Evolutionary conservation across 1,140 invertebrate genomes (phyloP), one percentile per base, ranked within the genome.

Genomic region (Drosophila simulans): DNA sequence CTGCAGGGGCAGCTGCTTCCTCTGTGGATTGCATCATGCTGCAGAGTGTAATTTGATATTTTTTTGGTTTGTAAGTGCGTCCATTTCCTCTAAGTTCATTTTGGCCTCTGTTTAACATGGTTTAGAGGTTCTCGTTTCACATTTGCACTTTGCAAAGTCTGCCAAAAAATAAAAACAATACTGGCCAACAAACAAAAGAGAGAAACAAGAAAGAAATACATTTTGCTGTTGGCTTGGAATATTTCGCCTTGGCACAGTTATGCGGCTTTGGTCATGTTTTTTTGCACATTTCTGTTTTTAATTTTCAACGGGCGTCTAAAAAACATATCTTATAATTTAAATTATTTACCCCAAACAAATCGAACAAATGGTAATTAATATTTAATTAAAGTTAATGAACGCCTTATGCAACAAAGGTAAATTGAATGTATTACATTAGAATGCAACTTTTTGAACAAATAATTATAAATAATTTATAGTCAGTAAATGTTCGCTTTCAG

Each of bases 231-330:
- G 13, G 64, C 64, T 70, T 70, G 64, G 64, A 49, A 57, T 70
- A 60, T 51, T 57, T 54, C 15, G 82, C 82, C 82, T 85, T 85
- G 82, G 82, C 83, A 85, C 82, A 85, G 82, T 86, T 86, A 88
- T 82, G 83, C 39, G 83, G 79, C 75, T 88, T 70, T 86, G 82
- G 60, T 62, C 69, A 69, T 40, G 48, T 69, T 68, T 68, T 56
- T 43, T 48, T 54, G 45, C 39, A 25, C 27, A 22, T 58, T 51
- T 37, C 62, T 42, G 12, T 64, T 39, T 59, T 39, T 62, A 46
- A 48, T 45, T 53, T 64, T 70, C 11, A 34, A 37, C n/a, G 25
- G 12, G 25, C 15, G 27, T 49, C 53, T 42, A 8, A 42, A 48
- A 17, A n/a, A 55, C 13, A 17, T 13, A 25, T 15, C 27, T 17